phyloP scores from a whole-genome alignment of 1,140 invertebrate genomes.

The Drosophila azteca region DNA sequence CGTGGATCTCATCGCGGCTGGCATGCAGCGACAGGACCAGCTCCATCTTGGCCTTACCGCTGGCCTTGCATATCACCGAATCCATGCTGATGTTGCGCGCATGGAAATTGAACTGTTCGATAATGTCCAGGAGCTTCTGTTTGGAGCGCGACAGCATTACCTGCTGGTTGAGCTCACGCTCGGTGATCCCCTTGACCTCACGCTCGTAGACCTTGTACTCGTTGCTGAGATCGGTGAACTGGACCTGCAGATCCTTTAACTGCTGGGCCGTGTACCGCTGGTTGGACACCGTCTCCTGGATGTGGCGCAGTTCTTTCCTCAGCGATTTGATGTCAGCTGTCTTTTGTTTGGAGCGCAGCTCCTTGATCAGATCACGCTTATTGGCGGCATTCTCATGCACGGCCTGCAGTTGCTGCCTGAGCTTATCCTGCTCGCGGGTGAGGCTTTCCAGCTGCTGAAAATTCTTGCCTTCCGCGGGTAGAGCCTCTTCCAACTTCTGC shows the following conservation, averaged over 20 bases:
- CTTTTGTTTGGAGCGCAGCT: conserved; percentile 6
- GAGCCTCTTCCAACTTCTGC: conserved; percentile 2
- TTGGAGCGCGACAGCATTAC: conserved; percentile 64
- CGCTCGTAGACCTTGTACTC: conserved; percentile 49
- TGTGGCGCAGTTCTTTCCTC: conserved; percentile 11
- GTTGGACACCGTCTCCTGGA: conserved; percentile 23
- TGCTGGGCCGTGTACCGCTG: conserved; percentile 40
- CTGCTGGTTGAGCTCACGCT: conserved; percentile 60
- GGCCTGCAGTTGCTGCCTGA: not conserved
- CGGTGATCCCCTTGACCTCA: conserved; percentile 38
- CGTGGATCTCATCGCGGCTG: conserved; percentile 18
- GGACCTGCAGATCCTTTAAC: conserved; percentile 27
- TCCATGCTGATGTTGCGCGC: conserved; percentile 45
- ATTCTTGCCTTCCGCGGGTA: conserved; percentile 8
- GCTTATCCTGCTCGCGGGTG: not conserved
- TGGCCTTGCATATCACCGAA: conserved; percentile 25
- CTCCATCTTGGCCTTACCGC: conserved; percentile 17
- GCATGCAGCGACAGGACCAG: conserved; percentile 55
- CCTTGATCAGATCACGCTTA: not conserved
- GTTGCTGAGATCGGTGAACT: conserved; percentile 32
- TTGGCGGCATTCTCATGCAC: not conserved
- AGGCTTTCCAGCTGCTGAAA: conserved; percentile 12
- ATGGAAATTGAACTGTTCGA: conserved; percentile 59
- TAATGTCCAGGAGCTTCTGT: conserved; percentile 59
- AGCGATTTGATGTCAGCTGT: conserved; percentile 2